Evolutionary conservation across 2,888 invertebrate species (phyloP).

Genomic region (Lasioglossum leucozonium): DNA sequence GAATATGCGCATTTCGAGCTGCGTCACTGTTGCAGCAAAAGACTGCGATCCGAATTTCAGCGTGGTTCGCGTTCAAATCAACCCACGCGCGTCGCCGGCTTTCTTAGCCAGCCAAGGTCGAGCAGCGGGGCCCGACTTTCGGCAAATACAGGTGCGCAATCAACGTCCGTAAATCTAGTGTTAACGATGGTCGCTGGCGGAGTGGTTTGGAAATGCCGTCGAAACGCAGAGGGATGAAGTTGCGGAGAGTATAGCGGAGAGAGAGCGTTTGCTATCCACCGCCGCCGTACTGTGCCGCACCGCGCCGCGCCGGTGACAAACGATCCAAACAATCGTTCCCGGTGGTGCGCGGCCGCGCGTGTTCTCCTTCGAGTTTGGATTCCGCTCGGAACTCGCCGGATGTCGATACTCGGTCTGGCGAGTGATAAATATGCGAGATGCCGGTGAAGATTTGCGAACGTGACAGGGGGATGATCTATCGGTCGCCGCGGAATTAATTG

Average conservation of each 20-base stretch:
- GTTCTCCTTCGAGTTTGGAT: slow-evolving; percentile 9
- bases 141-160: slow-evolving; percentile 1
- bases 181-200: slow-evolving; percentile 17
- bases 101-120: neutral
- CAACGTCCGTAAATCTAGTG: slow-evolving; percentile 11
- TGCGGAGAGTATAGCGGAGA: slow-evolving; percentile 6
- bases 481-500: slow-evolving; percentile 29
- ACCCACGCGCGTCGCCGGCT: neutral
- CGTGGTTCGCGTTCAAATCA: neutral
- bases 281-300: no score
- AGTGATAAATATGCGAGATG: slow-evolving; percentile 17
- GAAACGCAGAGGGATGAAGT: slow-evolving; percentile 12
- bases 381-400: slow-evolving; percentile 3
- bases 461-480: neutral
- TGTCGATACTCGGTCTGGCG: slow-evolving; percentile 11
- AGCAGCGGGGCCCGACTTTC: neutral
- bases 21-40: neutral
- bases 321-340: slow-evolving; percentile 37
- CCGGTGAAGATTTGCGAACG: slow-evolving; percentile 17
- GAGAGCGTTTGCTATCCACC: slow-evolving; percentile 31
- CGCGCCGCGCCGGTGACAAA: slow-evolving; percentile 30
- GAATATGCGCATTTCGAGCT: no score
- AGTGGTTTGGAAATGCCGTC: neutral
- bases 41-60: neutral
- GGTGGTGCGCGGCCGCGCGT: neutral